Base-by-base conservation (phyloP, 2,113 vertebrate genomes). In the Elephantulus edwardii region DNA sequence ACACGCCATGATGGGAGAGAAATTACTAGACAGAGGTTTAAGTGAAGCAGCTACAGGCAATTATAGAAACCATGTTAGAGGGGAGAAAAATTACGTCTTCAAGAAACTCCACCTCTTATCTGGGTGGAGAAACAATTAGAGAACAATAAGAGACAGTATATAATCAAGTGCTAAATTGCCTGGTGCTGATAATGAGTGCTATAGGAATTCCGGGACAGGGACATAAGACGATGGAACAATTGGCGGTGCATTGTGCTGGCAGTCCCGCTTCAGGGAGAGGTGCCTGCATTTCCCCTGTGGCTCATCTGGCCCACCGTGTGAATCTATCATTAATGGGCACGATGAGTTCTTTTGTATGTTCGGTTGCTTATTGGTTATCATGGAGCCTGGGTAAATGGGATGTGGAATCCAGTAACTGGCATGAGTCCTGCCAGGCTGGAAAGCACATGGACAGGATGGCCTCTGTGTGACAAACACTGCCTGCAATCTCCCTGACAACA, bases 401-500 rank as follows among this genome's bases (percentile, higher is more conserved):
- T 33, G 33, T 75, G 60, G 94, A 90, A 93, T 82, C 60, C 90
- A 50, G 6, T 93, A 90, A 86, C 83, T 74, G 60, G 24, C 26
- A 71, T 0, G 1, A 80, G 91, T 92, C 74, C 70, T 86, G 66
- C 33, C 0, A 6, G 79, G 76, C 0, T 1, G 70, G 76, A 3
- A 40, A 88, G 88, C 54, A 33, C 16, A 56, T 71, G 0, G 30
- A 38, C 82, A 89, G 70, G 83, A 92, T 40, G 82, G 62, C 38
- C 86, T 86, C 72, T 89, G 92, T 70, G 44, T 87, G 86, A 91
- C 91, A 95, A 84, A 81, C 74, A 14, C 77, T 71, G 0, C 16
- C 91, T 94, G 89, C 88, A 78, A 90, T 96, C 92, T 93, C 94
- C 93, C 95, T 95, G 96, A 96, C 90, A 93, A 95, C 94, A 90